A percentile compares a stretch with the other conserved stretches of the same genome.
Evolutionary conservation across 2,888 invertebrate species (phyloP).

Genomic region (Campoplex nolae): DNA sequence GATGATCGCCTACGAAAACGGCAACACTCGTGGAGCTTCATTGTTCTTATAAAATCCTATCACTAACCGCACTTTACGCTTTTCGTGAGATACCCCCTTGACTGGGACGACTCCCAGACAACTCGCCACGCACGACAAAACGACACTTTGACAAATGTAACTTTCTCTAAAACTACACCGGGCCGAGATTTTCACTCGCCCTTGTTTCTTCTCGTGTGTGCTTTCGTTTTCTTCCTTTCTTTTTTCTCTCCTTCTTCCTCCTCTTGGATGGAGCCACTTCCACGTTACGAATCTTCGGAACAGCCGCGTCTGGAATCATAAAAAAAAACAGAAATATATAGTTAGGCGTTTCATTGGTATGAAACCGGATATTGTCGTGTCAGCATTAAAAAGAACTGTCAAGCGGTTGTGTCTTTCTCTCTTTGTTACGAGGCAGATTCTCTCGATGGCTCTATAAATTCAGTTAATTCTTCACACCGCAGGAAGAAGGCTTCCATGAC

Average conservation of each 20-base stretch:
- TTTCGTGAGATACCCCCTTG: neutral
- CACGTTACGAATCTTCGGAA: neutral
- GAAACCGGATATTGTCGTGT: neutral
- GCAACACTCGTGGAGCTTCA: slow-evolving; percentile 19
- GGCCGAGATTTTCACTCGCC: slow-evolving; percentile 67
- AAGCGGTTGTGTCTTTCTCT: no score
- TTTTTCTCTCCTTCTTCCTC: neutral
- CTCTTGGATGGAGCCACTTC: neutral
- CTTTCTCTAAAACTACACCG: slow-evolving; percentile 65
- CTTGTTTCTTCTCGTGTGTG: slow-evolving; percentile 31
- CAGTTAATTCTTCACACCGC: no score
- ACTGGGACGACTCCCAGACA: slow-evolving; percentile 45
- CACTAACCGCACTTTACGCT: slow-evolving; percentile 13
- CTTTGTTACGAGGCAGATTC: no score
- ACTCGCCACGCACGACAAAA: neutral
- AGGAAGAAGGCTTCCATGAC: no score
- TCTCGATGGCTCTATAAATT: no score
- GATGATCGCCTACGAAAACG: slow-evolving; percentile 17
- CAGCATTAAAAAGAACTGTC: no score
- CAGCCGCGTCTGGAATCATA: slow-evolving; percentile 60
- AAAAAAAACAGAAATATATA: neutral
- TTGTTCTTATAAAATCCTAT: neutral
- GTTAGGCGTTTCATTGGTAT: neutral
- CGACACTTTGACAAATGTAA: slow-evolving; percentile 57
- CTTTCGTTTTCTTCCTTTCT: slow-evolving; percentile 18